Evolutionary conservation across 2,113 vertebrate species (phyloP).

Genomic region (Calidris pygmaea): DNA sequence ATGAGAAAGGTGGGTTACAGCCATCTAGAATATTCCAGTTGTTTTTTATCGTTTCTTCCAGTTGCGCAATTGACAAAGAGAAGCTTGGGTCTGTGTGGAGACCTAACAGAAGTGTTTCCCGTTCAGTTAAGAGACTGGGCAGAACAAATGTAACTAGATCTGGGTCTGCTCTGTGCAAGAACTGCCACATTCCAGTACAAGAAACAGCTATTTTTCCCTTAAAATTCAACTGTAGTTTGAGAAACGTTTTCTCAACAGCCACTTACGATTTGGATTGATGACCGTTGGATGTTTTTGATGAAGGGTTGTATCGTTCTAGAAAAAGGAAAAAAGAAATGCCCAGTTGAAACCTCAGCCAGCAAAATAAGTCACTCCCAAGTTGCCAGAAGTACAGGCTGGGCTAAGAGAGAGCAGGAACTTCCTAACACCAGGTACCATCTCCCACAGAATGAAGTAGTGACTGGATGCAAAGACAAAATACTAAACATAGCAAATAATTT

Average conservation of each 20-base stretch:
- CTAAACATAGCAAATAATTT: background rate
- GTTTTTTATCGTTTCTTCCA: background rate
- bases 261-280: constrained; percentile 91
- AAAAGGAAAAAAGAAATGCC: background rate
- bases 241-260: background rate
- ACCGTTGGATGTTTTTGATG: constrained; percentile 88
- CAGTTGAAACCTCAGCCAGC: background rate
- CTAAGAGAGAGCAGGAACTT: background rate
- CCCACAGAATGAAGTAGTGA: background rate
- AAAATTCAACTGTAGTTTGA: rapidly evolving
- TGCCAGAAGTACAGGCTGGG: background rate
- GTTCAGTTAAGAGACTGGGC: background rate
- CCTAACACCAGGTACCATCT: background rate
- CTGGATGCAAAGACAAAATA: background rate
- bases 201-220: background rate
- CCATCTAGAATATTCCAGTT: background rate
- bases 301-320: constrained; percentile 87
- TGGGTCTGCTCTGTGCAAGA: background rate
- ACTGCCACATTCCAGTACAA: background rate
- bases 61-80: background rate
- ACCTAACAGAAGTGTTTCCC: background rate
- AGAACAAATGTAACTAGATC: background rate
- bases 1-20: background rate
- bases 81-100: background rate
- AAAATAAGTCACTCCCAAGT: background rate